Conservation (phyloP, 2,113 vertebrate species). For the Lepus americanus region DNA sequence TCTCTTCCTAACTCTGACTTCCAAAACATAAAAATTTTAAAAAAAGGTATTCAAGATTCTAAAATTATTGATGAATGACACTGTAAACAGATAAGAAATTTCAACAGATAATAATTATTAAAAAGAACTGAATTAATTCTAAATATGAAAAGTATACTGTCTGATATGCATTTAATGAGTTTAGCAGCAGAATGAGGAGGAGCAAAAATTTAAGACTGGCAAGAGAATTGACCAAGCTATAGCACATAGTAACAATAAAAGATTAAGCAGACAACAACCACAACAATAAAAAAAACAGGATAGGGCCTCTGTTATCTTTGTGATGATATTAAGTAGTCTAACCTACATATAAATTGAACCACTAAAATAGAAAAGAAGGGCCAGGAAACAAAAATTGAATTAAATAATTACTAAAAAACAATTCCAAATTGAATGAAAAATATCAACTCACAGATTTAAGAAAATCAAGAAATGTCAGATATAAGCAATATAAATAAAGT, state of each 20-base stretch:
- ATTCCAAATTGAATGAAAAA: slow-evolving; percentile 31
- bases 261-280: not conserved
- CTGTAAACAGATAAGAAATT: not conserved
- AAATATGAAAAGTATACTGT: not conserved
- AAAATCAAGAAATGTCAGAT: not conserved
- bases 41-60: not conserved
- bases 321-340: not conserved
- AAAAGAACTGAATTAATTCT: not conserved
- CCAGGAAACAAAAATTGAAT: not conserved
- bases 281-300: not conserved
- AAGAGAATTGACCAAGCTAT: slow-evolving; percentile 16
- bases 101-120: not conserved
- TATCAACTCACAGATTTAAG: not conserved
- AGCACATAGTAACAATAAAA: not conserved
- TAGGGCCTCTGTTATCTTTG: not conserved
- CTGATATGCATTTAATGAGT: not conserved
- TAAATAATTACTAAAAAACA: not conserved
- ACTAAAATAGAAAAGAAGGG: not conserved
- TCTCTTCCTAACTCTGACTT: no score
- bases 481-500: not conserved
- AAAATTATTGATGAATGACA: not conserved
- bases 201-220: not conserved
- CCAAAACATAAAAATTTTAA: no score
- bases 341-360: not conserved
- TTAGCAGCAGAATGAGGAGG: not conserved